phyloP scores from a whole-genome alignment of 2,113 vertebrate genomes.

The Takifugu flavidus region DNA sequence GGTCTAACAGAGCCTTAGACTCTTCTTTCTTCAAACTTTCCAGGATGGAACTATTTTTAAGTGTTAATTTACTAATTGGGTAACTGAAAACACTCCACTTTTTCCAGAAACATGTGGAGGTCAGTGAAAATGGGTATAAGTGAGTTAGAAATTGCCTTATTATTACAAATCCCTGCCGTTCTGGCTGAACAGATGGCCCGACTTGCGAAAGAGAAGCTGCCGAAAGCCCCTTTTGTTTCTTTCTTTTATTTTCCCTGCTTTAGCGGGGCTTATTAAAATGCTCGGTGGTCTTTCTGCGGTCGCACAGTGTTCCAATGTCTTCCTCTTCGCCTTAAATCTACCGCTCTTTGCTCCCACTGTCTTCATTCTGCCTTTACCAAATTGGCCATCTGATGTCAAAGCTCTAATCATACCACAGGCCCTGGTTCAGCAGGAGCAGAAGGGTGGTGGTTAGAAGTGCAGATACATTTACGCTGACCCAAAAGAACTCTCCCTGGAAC shows the following conservation, averaged over 20 bases:
- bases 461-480: no score
- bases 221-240: constrained; percentile 69
- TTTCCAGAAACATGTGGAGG: constrained; percentile 7
- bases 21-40: no score
- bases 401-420: constrained; percentile 53
- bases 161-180: constrained; percentile 48
- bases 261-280: constrained; percentile 68
- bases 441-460: not conserved
- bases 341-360: constrained; percentile 19
- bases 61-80: not conserved
- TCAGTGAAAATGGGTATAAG: constrained; percentile 6
- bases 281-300: constrained; percentile 70
- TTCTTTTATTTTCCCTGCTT: constrained; percentile 67
- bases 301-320: constrained; percentile 74
- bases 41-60: not conserved
- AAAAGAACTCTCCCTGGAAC: no score
- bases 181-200: constrained; percentile 54
- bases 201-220: constrained; percentile 66
- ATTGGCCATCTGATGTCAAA: constrained; percentile 63
- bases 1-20: not conserved
- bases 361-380: constrained; percentile 58
- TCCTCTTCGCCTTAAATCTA: constrained; percentile 43
- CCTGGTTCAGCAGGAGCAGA: constrained; percentile 33
- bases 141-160: constrained; percentile 34
- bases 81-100: not conserved